A percentile compares a stretch with the other conserved stretches of the same genome.
Evolutionary conservation across 1,140 invertebrate genomes (phyloP).

Genomic region (Alviniconcha marisindica): DNA sequence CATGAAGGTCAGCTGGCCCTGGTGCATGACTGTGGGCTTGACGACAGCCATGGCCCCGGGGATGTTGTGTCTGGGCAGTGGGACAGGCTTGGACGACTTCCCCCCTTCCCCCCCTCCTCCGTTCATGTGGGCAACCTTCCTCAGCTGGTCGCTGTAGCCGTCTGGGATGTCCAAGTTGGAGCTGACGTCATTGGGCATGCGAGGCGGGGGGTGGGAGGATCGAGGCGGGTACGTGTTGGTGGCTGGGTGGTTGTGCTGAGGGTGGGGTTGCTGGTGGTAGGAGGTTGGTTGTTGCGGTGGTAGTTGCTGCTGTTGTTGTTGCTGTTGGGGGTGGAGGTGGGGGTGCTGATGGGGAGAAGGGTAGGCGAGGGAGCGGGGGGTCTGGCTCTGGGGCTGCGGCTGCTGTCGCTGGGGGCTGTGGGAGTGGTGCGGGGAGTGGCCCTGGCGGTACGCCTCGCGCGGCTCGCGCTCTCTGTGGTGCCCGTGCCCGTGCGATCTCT

Average conservation of each 20-base stretch:
- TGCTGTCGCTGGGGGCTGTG: constrained; percentile 2
- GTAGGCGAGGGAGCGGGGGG: background rate
- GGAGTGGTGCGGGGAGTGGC: background rate
- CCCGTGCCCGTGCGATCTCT: background rate
- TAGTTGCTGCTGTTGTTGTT: constrained; percentile 23
- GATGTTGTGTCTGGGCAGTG: constrained; percentile 33
- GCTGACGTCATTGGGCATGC: background rate
- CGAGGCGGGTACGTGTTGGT: constrained; percentile 5
- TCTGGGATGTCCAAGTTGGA: constrained; percentile 32
- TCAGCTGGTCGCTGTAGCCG: constrained; percentile 47
- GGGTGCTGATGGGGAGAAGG: background rate
- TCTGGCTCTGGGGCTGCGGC: constrained; percentile 34
- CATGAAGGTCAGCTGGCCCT: constrained; percentile 45
- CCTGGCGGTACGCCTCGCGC: background rate
- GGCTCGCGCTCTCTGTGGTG: background rate
- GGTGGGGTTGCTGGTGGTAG: background rate
- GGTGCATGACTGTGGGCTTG: constrained; percentile 57
- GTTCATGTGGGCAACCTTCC: constrained; percentile 34
- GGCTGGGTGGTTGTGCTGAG: constrained; percentile 9
- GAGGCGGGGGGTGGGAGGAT: background rate
- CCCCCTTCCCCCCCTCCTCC: background rate
- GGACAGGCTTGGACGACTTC: constrained; percentile 11
- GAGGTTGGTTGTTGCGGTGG: no score
- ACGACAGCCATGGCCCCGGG: constrained; percentile 56
- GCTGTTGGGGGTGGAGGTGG: constrained; percentile 15